phyloP scores from a whole-genome alignment of 2,113 vertebrate species.

The Lycaon pictus region DNA sequence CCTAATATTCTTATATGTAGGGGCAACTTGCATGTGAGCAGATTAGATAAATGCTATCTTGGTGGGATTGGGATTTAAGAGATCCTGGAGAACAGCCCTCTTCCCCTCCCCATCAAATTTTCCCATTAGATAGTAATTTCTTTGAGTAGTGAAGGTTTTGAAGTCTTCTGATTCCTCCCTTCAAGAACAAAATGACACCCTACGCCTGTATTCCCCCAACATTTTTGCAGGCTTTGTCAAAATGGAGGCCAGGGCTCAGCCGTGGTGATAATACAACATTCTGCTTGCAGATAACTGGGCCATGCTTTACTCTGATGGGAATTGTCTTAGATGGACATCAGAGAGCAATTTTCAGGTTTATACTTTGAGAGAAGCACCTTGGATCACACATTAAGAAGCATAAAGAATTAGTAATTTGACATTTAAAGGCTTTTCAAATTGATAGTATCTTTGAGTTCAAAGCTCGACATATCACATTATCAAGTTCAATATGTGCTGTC shows the following conservation, averaged over 20 bases:
- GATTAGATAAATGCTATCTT: not conserved
- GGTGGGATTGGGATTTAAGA: conserved; percentile 4
- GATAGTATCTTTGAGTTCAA: conserved; percentile 38
- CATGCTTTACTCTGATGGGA: not conserved
- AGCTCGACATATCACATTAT: not conserved
- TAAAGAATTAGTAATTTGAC: conserved; percentile 21
- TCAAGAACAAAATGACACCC: not conserved
- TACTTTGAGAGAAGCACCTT: not conserved
- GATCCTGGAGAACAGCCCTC: not conserved
- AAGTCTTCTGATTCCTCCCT: not conserved
- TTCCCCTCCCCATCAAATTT: not conserved
- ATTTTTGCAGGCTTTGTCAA: conserved; percentile 14
- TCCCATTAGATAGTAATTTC: not conserved
- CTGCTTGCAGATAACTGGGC: conserved; percentile 8
- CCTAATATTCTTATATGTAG: not conserved
- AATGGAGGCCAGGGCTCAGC: not conserved
- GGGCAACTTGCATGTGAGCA: not conserved
- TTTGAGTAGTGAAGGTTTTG: not conserved
- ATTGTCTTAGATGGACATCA: not conserved
- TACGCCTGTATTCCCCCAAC: not conserved
- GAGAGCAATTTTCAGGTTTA: conserved; percentile 11
- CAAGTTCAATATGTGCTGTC: conserved; percentile 33
- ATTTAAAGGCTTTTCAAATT: conserved; percentile 46
- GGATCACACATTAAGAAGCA: not conserved
- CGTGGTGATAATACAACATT: not conserved